Evolutionary conservation across 2,888 invertebrate species (phyloP), one percentile per base, ranked within the genome.

Genomic region (Cheilosia scutellata): DNA sequence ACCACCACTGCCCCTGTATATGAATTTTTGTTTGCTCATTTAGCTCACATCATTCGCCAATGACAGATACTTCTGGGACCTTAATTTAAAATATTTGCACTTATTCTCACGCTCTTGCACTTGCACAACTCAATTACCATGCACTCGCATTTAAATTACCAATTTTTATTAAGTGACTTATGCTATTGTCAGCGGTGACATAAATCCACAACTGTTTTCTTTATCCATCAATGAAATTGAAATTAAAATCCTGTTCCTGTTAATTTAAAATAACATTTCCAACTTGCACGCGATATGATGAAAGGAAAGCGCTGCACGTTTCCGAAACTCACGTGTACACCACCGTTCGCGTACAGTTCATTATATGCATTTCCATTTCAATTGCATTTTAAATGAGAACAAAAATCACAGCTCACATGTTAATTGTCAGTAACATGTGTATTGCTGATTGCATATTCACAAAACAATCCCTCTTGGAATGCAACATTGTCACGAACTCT

Each of bases 401-500:
- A 20, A 31, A 31, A 33, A 58, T 37, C 37, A 9, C 37, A 25
- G 25, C 37, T 13, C 11, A 37, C 58, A 58, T 25, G 58, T 58
- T 37, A 58, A 58, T 58, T 58, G 37, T 58, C 37, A 55, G 37
- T 0, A 37, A 20, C 9, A 16, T 20, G 33, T 31, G 31, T 33
- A 33, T 5, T 7, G 33, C 2, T 57, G 33, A 58, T 37, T 58
- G 37, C 37, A 58, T 20, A 20, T 57, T 27, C 11, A 11, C 13
- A 11, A 27, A 51, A 27, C 11, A 16, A 33, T 9, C 57, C 57
- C 33, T 13, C 16, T 33, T 3, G 20, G n/a, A 33, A n/a, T 57
- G 57, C 33, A 57, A 57, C 57, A 57, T 16, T 57, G 33, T 57
- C 57, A 33, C 33, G 16, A 29, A 53, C n/a, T n/a, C n/a, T n/a